A percentile compares a stretch with the other conserved stretches of the same genome.
phyloP scores from a whole-genome alignment of 2,113 vertebrate species.

The Plecotus auritus region DNA sequence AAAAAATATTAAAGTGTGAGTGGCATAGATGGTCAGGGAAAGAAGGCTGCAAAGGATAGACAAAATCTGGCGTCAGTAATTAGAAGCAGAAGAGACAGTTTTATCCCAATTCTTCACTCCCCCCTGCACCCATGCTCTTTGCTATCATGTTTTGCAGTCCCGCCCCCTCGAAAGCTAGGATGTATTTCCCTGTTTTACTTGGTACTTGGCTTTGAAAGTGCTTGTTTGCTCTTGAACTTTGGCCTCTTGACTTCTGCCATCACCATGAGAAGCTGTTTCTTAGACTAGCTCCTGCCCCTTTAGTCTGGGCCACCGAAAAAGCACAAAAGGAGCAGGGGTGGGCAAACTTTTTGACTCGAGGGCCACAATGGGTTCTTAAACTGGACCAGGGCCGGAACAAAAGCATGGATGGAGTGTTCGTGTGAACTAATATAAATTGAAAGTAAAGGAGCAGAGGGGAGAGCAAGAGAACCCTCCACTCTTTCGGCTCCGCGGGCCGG shows the following conservation, averaged over 20 bases:
- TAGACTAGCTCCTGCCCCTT: not conserved
- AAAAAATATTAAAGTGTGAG: not conserved
- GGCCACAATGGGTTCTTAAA: too few relatives aligned
- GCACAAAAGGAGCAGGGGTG: accelerated
- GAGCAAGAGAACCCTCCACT: too few relatives aligned
- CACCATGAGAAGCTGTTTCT: not conserved
- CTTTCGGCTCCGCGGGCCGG: too few relatives aligned
- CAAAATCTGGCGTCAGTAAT: not conserved
- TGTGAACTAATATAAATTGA: too few relatives aligned
- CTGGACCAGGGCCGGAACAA: too few relatives aligned
- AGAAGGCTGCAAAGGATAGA: not conserved
- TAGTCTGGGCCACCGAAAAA: not conserved
- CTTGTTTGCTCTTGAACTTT: not conserved
- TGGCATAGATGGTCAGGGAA: not conserved
- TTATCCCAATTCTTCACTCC: not conserved
- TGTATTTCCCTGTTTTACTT: not conserved
- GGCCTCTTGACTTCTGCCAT: not conserved
- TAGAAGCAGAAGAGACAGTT: not conserved
- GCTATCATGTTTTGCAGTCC: not conserved
- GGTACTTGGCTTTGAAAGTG: not conserved
- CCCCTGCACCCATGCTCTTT: not conserved
- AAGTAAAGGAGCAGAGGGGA: too few relatives aligned
- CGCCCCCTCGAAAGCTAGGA: not conserved
- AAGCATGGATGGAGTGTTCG: too few relatives aligned
- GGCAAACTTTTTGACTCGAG: too few relatives aligned